Base-by-base conservation (phyloP, 2,797 vertebrate species). In the Schizopygopsis malacanthus region DNA sequence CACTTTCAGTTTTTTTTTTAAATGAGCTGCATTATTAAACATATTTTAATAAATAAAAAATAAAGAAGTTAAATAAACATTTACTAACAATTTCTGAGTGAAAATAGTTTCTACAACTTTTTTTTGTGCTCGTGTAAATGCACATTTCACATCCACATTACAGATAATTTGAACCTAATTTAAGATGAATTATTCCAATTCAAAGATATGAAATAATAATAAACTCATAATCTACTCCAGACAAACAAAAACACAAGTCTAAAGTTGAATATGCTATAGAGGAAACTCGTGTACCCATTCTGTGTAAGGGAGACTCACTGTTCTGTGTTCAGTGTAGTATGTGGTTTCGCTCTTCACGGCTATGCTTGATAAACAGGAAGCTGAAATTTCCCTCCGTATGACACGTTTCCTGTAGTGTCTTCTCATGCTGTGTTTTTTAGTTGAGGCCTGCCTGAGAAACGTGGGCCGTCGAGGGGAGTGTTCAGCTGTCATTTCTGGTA, bases 361-460 rank as follows among this genome's bases (percentile, higher is more conserved):
- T 83, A 78, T 77, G 72, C 83, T 85, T 79, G 88, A 92, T 90
- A 91, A 92, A 92, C 95, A 94, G 93, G 94, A 94, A 95, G 93
- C 92, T 95, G 92, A 91, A 94, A 93, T 95, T 95, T 93, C 92
- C 95, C 93, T 95, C 93, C 91, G 89, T 91, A 87, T 96, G 95
- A 94, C 93, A 94, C 86, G 91, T 96, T 97, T 97, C 95, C 95
- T 95, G 94, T 94, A 93, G 94, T 94, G 93, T 85, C 90, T 92
- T 91, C 84, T 82, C 4, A 50, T 61, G 65, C 69, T 65, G 70
- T 82, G 71, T 83, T 88, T 86, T 77, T 82, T 43, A 65, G 79
- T 81, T 84, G 90, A 70, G 28, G 75, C 37, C 80, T 75, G 86
- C 88, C 90, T 90, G 39, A 86, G 86, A 15, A 83, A 63, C 91